Evolutionary conservation across 2,888 invertebrate genomes (phyloP), one percentile per base, ranked within the genome.

Genomic region (Meteorus colon): DNA sequence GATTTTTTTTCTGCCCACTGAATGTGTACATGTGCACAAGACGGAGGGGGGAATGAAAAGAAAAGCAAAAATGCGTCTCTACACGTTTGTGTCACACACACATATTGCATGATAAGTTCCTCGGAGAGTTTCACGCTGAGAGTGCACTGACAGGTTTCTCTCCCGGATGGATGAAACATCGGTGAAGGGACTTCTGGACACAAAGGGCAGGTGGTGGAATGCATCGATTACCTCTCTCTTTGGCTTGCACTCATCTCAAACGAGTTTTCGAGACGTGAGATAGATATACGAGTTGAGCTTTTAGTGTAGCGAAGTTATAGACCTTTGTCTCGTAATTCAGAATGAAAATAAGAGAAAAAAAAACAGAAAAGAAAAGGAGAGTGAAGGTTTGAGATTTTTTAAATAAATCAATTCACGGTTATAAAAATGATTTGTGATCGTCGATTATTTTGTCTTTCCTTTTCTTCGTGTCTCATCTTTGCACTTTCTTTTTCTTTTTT

Each of bases 131-230:
- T 55, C 55, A 55, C 55, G 55, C 55, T 55, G 55, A 55, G 55
- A 60, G 70, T 69, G 70, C 68, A 60, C 73, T 41, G 73, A 73
- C 77, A 77, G 79, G 75, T 77, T 74, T 75, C 70, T 62, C 65
- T 66, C 51, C 63, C 29, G 63, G 31, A 63, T 29, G 31, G 29
- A 63, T 34, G 27, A 31, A 31, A 51, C 41, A 68, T 68, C 48
- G 51, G 41, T 70, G 69, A 34, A 59, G 69, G 55, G 69, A 70
- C 59, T 31, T 51, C 34, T 70, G 55, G 51, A 60, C 80, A 83
- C 83, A 84, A 84, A 86, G 82, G 85, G 85, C 86, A 87, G 86
- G 86, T 86, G 86, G 82, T 84, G 85, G 86, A 87, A 87, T 86
- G 86, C 84, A 86, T 86, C 81, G 85, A 85, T 86, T 83, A 81